phyloP scores from a whole-genome alignment of 2,113 vertebrate species.

The Prietella phreatophila region DNA sequence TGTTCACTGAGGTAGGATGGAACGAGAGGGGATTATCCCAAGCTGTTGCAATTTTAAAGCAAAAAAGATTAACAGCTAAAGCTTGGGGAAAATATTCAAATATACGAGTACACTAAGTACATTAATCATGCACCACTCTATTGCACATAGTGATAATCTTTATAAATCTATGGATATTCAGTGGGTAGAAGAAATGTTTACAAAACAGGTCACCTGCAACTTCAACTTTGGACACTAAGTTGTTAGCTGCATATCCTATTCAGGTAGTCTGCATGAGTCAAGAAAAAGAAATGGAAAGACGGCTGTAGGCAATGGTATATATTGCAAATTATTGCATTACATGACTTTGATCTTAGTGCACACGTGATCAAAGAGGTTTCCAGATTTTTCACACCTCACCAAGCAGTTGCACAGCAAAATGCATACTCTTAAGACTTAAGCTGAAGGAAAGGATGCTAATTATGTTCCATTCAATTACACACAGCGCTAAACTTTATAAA shows the following conservation, averaged over 20 bases:
- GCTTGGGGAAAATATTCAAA: background rate
- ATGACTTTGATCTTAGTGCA: background rate
- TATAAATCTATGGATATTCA: background rate
- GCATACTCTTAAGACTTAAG: background rate
- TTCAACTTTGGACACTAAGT: background rate
- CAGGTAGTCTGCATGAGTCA: background rate
- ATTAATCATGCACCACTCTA: slow-evolving; percentile 34
- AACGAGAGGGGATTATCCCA: background rate
- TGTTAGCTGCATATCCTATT: background rate
- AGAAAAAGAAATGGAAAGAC: background rate
- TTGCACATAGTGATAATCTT: slow-evolving; percentile 26
- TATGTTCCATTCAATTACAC: background rate
- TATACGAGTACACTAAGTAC: background rate
- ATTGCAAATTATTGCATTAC: background rate
- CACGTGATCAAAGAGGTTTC: background rate
- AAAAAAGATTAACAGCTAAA: slow-evolving; percentile 26
- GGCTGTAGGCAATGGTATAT: background rate
- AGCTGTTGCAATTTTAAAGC: slow-evolving; percentile 21
- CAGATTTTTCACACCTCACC: background rate
- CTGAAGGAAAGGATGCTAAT: background rate
- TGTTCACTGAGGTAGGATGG: background rate
- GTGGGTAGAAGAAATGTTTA: background rate
- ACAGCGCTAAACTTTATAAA: slow-evolving; percentile 33
- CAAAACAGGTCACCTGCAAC: background rate
- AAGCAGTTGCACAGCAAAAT: background rate